Base-by-base conservation (phyloP, 2,888 invertebrate genomes). In the Punctoribates punctum region DNA sequence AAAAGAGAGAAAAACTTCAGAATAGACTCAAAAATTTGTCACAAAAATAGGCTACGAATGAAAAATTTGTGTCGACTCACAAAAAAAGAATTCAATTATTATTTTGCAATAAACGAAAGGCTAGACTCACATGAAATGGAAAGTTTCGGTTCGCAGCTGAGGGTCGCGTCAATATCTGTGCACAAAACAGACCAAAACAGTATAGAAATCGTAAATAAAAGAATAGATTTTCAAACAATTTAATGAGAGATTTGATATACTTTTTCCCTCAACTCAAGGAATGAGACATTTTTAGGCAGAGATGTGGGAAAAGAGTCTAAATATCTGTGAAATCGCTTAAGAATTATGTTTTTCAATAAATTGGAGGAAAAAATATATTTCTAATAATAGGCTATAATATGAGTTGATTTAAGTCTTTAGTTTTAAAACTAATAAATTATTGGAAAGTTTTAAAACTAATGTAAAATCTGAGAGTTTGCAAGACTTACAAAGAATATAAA, bases 61-160 rank as follows among this genome's bases (percentile, higher is more conserved):
- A 46, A 72, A 65, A 17, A 27, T 34, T 42, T 42, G 23, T 60
- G 27, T 15, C 29, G 25, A 62, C 11, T 25, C n/a, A 62, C 13
- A 25, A 20, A 25, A 2, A 34, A 65, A n/a, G 0, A 27, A 42
- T 67, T 67, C 42, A 67, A 23, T 67, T 67, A n/a, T 67, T 38
- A 42, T 67, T 57, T 42, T 34, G 46, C 5, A 29, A 34, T 20
- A 25, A 54, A 54, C 6, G 54, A 60, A 60, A 60, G 20, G 20
- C 13, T 27, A 60, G 29, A 62, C 93, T 85, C 38, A 94, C 93
- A 83, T 95, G 94, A 83, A 92, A 95, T 0, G 95, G 95, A 81
- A 95, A 94, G 82, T 93, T 93, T 82, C 90, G 90, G 83, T 94
- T 94, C 0, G 92, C 92, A 77, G 91, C 89, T 1, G 91, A 90